Conservation (phyloP, 2,797 vertebrate species). For the Agapornis canus region DNA sequence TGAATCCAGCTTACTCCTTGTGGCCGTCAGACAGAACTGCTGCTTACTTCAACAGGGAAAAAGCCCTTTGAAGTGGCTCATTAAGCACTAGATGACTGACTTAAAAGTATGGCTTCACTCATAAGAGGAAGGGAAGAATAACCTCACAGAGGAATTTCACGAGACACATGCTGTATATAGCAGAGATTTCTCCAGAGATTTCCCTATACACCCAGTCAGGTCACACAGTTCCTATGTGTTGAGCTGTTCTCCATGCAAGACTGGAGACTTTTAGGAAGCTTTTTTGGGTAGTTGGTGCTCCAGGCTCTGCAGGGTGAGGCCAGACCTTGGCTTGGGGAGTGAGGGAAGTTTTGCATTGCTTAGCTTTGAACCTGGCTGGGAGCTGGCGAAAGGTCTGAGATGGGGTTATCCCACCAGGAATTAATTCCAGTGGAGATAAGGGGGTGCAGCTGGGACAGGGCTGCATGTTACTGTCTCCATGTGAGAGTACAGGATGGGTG, state of each 20-base stretch:
- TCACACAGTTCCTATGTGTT: rapidly evolving
- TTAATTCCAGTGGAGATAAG: neutral
- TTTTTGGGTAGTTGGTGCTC: neutral
- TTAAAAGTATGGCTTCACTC: neutral
- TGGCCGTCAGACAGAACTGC: neutral
- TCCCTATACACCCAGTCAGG: rapidly evolving
- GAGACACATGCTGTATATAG: neutral
- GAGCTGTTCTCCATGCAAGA: neutral
- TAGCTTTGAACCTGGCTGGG: neutral
- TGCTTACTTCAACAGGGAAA: neutral
- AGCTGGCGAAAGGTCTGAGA: neutral
- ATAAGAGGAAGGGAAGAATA: neutral
- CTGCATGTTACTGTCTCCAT: neutral
- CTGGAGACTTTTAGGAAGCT: neutral
- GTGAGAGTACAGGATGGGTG: neutral
- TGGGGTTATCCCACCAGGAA: neutral
- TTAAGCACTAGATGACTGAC: neutral
- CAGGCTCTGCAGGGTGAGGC: neutral
- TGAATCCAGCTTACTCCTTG: neutral
- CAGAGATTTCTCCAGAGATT: neutral
- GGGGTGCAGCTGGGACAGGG: neutral
- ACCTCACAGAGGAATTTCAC: neutral
- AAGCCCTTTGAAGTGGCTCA: neutral
- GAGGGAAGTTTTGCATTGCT: neutral
- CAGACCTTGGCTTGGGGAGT: neutral